Evolutionary conservation across 1,140 invertebrate species (phyloP), one percentile per base, ranked within the genome.

Genomic region (Charaxes varanes): DNA sequence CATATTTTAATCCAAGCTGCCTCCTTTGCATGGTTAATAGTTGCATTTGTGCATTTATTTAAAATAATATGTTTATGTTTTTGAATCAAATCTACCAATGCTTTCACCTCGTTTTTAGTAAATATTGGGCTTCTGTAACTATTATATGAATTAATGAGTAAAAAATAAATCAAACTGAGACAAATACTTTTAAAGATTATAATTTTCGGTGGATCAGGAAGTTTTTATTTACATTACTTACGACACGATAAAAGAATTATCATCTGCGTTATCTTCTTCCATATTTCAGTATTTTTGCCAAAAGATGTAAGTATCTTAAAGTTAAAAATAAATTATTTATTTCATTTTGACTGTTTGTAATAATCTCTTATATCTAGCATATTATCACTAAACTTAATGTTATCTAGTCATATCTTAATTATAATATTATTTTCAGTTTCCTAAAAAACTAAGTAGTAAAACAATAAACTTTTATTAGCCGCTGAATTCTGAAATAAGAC

Each of bases 61-160:
- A 77, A 50, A 17, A 83, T 36, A 30, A 70, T 48, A 8, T 30
- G 17, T 60, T 79, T 80, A 43, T 73, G 60, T 50, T 69, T 67
- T 32, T 65, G 55, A 24, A 80, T 34, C 30, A 78, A 32, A 8
- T 62, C 56, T 7, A 83, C 16, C 5, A 83, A 41, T 6, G 53
- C 30, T 41, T 62, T 59, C 1, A 68, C 41, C 63, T 80, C 76
- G 28, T 69, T 42, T 41, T 46, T 53, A 31, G 6, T 64, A 38
- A 69, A 83, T 4, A 44, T 33, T 4, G 70, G 68, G 41, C 65
- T 70, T 30, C 74, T 67, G 22, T 61, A 41, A 13, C 71, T 59
- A 16, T 26, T 44, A 43, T 24, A 51, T 2, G 11, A 2, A 15
- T n/a, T n/a, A n/a, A n/a, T n/a, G n/a, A n/a, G n/a, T n/a, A 13